Conservation (phyloP, 2,888 invertebrate genomes). For the Crossocerus cetratus region DNA sequence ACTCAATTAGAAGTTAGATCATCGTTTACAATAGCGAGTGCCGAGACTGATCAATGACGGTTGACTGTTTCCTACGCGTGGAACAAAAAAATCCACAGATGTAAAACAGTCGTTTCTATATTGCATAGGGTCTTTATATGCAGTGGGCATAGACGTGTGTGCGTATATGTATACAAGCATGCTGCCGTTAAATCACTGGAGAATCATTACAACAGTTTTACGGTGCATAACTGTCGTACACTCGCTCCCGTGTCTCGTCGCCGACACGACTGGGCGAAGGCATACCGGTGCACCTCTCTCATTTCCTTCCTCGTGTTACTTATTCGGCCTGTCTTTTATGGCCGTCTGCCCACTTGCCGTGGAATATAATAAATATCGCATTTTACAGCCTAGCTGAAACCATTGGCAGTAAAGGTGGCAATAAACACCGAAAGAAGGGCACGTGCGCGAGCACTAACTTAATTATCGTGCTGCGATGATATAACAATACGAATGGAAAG, state of each 20-base stretch:
- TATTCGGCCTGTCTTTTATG: slow-evolving; percentile 29
- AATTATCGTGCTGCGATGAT: too few relatives aligned
- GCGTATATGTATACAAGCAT: slow-evolving; percentile 7
- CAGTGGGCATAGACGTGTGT: neutral
- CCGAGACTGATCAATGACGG: neutral
- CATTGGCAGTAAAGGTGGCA: slow-evolving; percentile 31
- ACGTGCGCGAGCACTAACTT: too few relatives aligned
- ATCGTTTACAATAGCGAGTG: slow-evolving; percentile 30
- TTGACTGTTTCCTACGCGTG: neutral
- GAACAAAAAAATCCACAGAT: too few relatives aligned
- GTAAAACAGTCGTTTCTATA: too few relatives aligned
- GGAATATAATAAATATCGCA: slow-evolving; percentile 30
- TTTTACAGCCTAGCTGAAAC: slow-evolving; percentile 22
- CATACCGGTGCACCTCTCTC: slow-evolving; percentile 2
- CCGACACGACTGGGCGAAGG: neutral
- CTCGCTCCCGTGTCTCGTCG: slow-evolving; percentile 22
- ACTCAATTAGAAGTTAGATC: slow-evolving; percentile 43
- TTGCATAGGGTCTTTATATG: slow-evolving; percentile 21
- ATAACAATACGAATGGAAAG: too few relatives aligned
- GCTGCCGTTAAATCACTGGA: slow-evolving; percentile 42
- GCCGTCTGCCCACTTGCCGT: slow-evolving; percentile 25
- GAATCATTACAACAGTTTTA: slow-evolving; percentile 50
- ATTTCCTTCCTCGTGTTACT: neutral
- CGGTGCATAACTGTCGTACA: slow-evolving; percentile 38
- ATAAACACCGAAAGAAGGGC: slow-evolving; percentile 27